phyloP scores from a whole-genome alignment of 2,113 vertebrate species.

The Hemichromis elongatus region DNA sequence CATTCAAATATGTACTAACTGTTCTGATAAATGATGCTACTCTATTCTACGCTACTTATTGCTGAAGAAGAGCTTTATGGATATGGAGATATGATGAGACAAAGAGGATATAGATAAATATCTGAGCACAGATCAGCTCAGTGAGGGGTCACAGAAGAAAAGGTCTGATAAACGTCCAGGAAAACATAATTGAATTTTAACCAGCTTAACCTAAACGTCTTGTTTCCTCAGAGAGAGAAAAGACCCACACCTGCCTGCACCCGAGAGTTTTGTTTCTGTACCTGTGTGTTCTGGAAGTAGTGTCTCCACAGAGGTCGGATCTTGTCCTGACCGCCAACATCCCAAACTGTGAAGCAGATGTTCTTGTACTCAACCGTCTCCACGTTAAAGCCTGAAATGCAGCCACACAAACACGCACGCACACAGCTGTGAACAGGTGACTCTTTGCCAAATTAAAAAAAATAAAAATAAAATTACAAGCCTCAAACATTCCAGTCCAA shows the following conservation, averaged over 20 bases:
- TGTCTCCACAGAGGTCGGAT: conserved; percentile 89
- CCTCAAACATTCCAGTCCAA: background rate
- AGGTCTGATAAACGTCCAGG: background rate
- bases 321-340: conserved; percentile 89
- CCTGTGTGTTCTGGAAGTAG: conserved; percentile 91
- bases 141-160: background rate
- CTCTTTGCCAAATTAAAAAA: background rate
- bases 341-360: conserved; percentile 91
- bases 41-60: background rate
- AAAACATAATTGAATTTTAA: background rate
- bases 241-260: background rate
- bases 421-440: background rate
- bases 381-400: conserved; percentile 85
- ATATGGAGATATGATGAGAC: background rate
- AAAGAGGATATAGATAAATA: background rate
- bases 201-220: background rate
- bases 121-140: background rate
- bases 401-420: background rate
- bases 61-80: background rate
- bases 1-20: background rate
- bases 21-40: background rate
- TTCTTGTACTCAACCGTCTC: conserved; percentile 91
- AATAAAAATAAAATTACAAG: background rate
- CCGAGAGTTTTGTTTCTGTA: background rate
- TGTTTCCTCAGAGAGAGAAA: background rate